Evolutionary conservation across 2,888 invertebrate genomes (phyloP).

Genomic region (Andrena trimmerana): DNA sequence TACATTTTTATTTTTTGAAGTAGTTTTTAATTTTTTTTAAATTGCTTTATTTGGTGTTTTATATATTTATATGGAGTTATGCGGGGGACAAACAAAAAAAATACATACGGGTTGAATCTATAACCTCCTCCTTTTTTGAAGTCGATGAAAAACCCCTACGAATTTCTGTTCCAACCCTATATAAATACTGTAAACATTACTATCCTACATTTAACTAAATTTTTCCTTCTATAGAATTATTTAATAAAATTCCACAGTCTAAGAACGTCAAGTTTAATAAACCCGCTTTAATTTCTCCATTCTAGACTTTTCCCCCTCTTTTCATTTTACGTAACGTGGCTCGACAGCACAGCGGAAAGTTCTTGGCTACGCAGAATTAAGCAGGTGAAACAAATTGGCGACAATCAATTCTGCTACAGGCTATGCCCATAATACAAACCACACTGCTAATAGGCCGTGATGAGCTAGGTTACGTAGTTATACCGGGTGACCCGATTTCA

Average conservation of each 20-base stretch:
- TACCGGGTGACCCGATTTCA: conserved; percentile 53
- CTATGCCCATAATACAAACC: conserved; percentile 48
- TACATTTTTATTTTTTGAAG: too few relatives aligned
- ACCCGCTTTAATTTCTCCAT: too few relatives aligned
- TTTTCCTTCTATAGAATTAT: background rate
- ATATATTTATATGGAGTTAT: too few relatives aligned
- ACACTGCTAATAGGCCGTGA: conserved; percentile 51
- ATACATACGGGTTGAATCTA: too few relatives aligned
- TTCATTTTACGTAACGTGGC: too few relatives aligned
- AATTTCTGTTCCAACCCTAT: background rate
- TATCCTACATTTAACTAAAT: background rate
- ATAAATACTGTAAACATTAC: background rate
- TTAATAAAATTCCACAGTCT: background rate
- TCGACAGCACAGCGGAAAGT: background rate
- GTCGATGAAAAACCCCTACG: background rate
- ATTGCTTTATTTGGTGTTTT: too few relatives aligned
- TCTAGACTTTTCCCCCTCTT: too few relatives aligned
- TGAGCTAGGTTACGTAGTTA: conserved; percentile 51
- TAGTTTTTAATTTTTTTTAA: too few relatives aligned
- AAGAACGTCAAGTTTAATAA: too few relatives aligned
- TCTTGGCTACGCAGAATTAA: conserved; percentile 13
- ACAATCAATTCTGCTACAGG: conserved; percentile 47
- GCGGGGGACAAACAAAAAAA: too few relatives aligned
- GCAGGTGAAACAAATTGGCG: conserved; percentile 41
- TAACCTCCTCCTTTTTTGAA: too few relatives aligned